A percentile compares a stretch with the other conserved stretches of the same genome.
These are phyloP conservation scores for Ceriagrion tenellum DNA, from an alignment of 2,888 invertebrate species.

Conservation along the genomic window DNA sequence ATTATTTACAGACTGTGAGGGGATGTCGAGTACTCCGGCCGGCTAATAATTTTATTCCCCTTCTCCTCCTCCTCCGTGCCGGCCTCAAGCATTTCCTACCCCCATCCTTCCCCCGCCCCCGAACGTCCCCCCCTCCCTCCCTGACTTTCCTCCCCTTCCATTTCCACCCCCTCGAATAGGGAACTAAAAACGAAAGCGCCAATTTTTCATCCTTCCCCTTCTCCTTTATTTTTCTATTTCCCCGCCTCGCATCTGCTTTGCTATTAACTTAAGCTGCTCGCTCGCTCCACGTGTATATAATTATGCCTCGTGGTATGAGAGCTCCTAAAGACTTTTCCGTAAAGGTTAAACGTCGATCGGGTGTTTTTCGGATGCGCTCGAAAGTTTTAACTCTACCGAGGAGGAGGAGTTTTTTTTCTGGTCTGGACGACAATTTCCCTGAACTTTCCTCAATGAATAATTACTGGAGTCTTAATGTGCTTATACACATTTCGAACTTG, in stretches of 20 bases:
- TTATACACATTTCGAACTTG: neutral
- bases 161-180: neutral
- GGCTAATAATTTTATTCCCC: constrained; percentile 54
- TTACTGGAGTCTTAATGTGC: neutral
- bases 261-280: neutral
- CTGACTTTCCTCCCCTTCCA: neutral
- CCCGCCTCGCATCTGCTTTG: neutral
- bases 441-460: neutral
- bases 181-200: neutral
- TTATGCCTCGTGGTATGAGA: constrained; percentile 44
- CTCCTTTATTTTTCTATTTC: neutral
- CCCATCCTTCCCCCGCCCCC: too few relatives aligned
- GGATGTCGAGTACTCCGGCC: constrained; percentile 57
- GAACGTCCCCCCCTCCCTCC: too few relatives aligned
- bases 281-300: constrained; percentile 18
- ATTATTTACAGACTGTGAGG: constrained; percentile 59
- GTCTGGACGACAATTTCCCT: neutral
- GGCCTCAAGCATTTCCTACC: neutral
- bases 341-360: neutral
- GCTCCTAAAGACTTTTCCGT: constrained; percentile 31
- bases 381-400: neutral
- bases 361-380: neutral
- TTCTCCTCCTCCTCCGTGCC: neutral
- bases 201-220: neutral
- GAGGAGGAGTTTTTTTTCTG: neutral